Evolutionary conservation across 2,888 invertebrate genomes (phyloP).

Genomic region (Crepidodera aurea): DNA sequence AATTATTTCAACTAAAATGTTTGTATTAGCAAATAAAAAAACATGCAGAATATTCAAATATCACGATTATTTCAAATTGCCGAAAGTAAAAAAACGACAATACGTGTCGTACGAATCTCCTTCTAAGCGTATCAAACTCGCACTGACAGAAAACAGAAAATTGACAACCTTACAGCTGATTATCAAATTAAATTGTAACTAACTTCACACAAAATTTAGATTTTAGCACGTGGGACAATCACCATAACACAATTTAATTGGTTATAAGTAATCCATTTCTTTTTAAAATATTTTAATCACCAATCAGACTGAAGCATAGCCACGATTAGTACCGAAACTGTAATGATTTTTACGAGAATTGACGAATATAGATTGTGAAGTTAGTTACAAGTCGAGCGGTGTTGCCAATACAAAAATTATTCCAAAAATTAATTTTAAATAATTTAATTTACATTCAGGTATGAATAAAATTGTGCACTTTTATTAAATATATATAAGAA

Average conservation of each 20-base stretch:
- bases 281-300: slow-evolving; percentile 13
- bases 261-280: slow-evolving; percentile 10
- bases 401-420: slow-evolving; percentile 2
- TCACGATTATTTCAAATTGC: slow-evolving; percentile 33
- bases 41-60: neutral
- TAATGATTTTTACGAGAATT: slow-evolving; percentile 20
- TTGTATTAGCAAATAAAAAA: neutral
- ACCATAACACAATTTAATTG: slow-evolving; percentile 31
- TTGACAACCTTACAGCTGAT: slow-evolving; percentile 50
- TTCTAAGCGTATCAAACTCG: slow-evolving; percentile 40
- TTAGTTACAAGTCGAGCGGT: slow-evolving; percentile 23
- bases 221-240: slow-evolving; percentile 42
- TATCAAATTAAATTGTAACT: slow-evolving; percentile 41
- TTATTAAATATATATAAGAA: no score
- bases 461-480: no score
- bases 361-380: slow-evolving; percentile 36
- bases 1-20: neutral
- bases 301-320: slow-evolving; percentile 31
- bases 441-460: no score
- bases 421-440: no score
- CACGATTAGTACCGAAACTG: slow-evolving; percentile 25
- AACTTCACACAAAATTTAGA: slow-evolving; percentile 38
- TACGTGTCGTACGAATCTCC: slow-evolving; percentile 38
- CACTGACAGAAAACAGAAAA: slow-evolving; percentile 39
- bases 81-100: slow-evolving; percentile 17